Evolutionary conservation across 2,113 vertebrate species (phyloP), one percentile per base, ranked within the genome.

Genomic region (Apodemus speciosus): DNA sequence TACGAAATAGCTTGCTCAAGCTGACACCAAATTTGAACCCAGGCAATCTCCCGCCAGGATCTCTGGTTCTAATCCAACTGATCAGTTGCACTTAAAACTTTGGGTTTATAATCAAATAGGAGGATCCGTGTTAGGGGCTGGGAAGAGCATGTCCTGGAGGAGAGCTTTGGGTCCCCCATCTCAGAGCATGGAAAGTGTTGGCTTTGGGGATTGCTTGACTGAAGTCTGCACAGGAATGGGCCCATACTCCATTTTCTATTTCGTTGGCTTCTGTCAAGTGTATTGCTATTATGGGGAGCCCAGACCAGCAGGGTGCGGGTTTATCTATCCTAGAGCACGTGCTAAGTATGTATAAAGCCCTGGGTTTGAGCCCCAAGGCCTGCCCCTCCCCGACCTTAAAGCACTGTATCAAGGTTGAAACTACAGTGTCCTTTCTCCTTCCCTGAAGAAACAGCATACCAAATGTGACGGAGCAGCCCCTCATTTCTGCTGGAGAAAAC

Each of bases 401-500:
- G 30, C 38, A 56, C 51, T 13, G 0, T 60, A 23, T 56, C 38
- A 20, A 40, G 30, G 60, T 75, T 85, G 51, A 80, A 89, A 90
- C 75, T 56, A 21, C 6, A 20, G 2, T 21, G 90, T 77, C 85
- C 83, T 95, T 85, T 68, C 38, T 89, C 84, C 92, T 76, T 60
- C 51, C 80, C 96, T 91, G 40, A 97, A 99, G 99, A 97, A 99
- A 98, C 97, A 98, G 97, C 92, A 96, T 99, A 46, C 94, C 97
- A 20, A 98, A 97, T 0, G 98, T 98, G 76, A 97, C 98, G 3
- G 99, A 99, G 58, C 98, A 98, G 51, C 93, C 98, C 0, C 97
- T 99, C 53, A 97, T 99, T 94, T 96, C 98, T 15, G 77, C 98
- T 2, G 98, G 98, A 73, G 99, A 99, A 91, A 99, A 97, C 98